Conservation (phyloP, 2,888 invertebrate species). For the Archips crataeganus region DNA sequence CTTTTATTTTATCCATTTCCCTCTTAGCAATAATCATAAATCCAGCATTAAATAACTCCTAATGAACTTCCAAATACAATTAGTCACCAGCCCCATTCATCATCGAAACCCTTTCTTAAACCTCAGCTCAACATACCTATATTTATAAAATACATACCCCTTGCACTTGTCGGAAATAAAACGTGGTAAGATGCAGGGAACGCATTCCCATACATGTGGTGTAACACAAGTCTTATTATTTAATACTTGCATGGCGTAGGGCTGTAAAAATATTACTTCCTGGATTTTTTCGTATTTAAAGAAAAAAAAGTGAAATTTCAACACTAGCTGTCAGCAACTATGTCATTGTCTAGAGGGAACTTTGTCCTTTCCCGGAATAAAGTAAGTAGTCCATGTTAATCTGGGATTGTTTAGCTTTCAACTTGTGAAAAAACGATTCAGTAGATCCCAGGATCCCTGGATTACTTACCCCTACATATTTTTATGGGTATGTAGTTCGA, state of each 20-base stretch:
- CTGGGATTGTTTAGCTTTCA: no score
- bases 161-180: constrained; percentile 26
- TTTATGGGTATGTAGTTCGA: no score
- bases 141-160: constrained; percentile 14
- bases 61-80: constrained; percentile 34
- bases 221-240: constrained; percentile 35
- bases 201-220: constrained; percentile 37
- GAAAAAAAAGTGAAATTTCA: no score
- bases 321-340: no score
- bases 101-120: constrained; percentile 27
- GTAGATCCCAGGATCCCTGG: no score
- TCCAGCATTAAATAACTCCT: constrained; percentile 8
- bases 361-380: no score
- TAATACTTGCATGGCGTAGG: constrained; percentile 9
- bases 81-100: constrained; percentile 32
- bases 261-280: constrained; percentile 33
- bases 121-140: not conserved
- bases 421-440: no score
- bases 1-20: no score
- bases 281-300: not conserved
- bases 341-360: no score
- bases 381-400: no score
- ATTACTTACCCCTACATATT: no score
- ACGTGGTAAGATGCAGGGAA: constrained; percentile 29
- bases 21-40: not conserved